These are phyloP conservation scores for Chaetorhynchus papuensis DNA, from an alignment of 2,113 vertebrate genomes.

Conservation along the genomic window DNA sequence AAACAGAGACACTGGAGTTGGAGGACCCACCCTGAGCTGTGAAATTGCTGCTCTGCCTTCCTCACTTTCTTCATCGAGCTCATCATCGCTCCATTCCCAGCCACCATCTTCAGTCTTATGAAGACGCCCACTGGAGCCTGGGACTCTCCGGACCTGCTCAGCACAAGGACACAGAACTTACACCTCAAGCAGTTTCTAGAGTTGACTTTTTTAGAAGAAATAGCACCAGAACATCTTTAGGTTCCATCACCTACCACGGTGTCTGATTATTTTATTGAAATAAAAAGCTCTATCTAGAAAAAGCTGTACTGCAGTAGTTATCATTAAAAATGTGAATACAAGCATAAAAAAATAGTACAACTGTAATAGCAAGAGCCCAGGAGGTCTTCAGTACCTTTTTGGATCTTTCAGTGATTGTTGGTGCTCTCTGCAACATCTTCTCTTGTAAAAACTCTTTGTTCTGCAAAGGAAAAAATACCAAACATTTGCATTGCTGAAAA, in stretches of 20 bases:
- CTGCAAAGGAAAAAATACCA: constrained; percentile 59
- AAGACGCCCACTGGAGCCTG: constrained; percentile 92
- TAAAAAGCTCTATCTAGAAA: neutral
- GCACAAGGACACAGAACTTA: neutral
- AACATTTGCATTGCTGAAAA: neutral
- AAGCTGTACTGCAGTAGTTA: neutral
- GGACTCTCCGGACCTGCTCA: constrained; percentile 88
- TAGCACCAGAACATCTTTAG: neutral
- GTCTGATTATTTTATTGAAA: neutral
- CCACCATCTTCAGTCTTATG: constrained; percentile 96
- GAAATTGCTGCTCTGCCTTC: constrained; percentile 89
- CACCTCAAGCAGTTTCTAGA: neutral
- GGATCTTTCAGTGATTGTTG: constrained; percentile 92
- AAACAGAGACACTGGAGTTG: neutral
- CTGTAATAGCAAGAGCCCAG: neutral
- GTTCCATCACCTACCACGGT: neutral
- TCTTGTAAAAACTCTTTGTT: constrained; percentile 94
- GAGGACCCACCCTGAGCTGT: constrained; percentile 77
- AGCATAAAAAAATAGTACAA: neutral
- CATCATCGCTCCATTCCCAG: constrained; percentile 98
- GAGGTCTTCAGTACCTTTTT: constrained; percentile 80
- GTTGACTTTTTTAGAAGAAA: neutral
- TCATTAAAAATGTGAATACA: neutral
- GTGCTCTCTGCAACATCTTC: constrained; percentile 88
- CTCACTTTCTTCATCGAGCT: constrained; percentile 93